Percentiles rank a stretch among this genome's conserved stretches.
Conservation (phyloP, 2,888 invertebrate genomes). For the Chalcosyrphus nemorum region DNA sequence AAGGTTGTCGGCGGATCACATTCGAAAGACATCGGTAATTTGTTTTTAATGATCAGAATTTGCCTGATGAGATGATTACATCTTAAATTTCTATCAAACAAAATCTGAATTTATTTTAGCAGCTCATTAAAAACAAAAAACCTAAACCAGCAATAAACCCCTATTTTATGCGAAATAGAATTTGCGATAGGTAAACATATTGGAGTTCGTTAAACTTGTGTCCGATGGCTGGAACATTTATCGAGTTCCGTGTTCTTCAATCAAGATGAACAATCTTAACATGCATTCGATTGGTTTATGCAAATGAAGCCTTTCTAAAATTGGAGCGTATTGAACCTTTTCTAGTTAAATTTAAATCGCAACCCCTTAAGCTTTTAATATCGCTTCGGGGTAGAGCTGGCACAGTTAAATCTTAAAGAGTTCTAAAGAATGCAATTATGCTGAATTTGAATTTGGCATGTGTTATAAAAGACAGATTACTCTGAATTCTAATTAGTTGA, state of each 20-base stretch:
- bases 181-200: background rate
- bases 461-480: background rate
- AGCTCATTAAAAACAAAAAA: background rate
- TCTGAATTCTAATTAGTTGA: background rate
- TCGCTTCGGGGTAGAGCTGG: too few relatives aligned
- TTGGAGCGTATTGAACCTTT: background rate
- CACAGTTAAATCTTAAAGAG: too few relatives aligned
- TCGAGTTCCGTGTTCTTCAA: background rate
- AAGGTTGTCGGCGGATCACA: background rate
- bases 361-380: background rate
- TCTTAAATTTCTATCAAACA: background rate
- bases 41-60: background rate
- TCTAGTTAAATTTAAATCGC: background rate
- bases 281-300: background rate
- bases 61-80: too few relatives aligned
- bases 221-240: background rate
- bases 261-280: background rate
- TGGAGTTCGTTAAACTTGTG: background rate
- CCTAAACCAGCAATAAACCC: background rate
- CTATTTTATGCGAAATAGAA: background rate
- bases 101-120: background rate
- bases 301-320: slow-evolving; percentile 1
- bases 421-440: background rate
- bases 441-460: background rate
- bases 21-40: background rate